These are phyloP conservation scores for Listrodromus nycthemerus DNA, from an alignment of 2,888 invertebrate species.

Conservation along the genomic window DNA sequence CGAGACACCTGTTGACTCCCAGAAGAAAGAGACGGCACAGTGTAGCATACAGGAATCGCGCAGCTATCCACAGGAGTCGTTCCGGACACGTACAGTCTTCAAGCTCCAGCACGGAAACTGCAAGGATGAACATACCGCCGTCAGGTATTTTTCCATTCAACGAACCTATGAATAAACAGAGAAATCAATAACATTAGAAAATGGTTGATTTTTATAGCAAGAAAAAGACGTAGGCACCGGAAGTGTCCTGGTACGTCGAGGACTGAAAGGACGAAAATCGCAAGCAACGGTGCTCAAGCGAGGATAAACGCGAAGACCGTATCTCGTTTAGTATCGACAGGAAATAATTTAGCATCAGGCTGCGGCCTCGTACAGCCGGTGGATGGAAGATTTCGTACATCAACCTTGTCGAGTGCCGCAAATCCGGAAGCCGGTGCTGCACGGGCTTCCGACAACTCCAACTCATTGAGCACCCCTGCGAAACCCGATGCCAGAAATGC, in stretches of 20 bases:
- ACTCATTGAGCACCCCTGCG: conserved; percentile 40
- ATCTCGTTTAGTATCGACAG: conserved; percentile 45
- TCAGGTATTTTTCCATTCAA: conserved; percentile 44
- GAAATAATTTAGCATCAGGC: conserved; percentile 32
- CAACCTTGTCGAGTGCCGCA: conserved; percentile 26
- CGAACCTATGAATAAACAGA: not conserved
- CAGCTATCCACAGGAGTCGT: conserved; percentile 70
- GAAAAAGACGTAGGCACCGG: conserved; percentile 42
- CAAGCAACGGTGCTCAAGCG: conserved; percentile 39
- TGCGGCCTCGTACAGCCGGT: conserved; percentile 30
- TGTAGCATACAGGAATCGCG: conserved; percentile 76
- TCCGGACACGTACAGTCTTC: conserved; percentile 72
- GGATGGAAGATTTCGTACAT: conserved; percentile 28
- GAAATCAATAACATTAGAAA: not conserved
- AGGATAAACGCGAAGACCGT: conserved; percentile 47
- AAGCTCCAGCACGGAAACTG: conserved; percentile 72
- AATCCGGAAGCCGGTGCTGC: conserved; percentile 24
- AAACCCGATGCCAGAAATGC: conserved; percentile 49
- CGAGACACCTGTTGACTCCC: conserved; percentile 65
- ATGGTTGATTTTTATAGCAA: conserved; percentile 23
- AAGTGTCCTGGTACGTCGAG: conserved; percentile 60
- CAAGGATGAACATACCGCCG: conserved; percentile 55
- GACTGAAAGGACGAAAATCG: conserved; percentile 30
- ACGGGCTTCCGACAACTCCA: conserved; percentile 6
- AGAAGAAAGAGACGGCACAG: conserved; percentile 74